Evolutionary conservation across 2,797 vertebrate genomes (phyloP).

Genomic region (Carduelis carduelis): DNA sequence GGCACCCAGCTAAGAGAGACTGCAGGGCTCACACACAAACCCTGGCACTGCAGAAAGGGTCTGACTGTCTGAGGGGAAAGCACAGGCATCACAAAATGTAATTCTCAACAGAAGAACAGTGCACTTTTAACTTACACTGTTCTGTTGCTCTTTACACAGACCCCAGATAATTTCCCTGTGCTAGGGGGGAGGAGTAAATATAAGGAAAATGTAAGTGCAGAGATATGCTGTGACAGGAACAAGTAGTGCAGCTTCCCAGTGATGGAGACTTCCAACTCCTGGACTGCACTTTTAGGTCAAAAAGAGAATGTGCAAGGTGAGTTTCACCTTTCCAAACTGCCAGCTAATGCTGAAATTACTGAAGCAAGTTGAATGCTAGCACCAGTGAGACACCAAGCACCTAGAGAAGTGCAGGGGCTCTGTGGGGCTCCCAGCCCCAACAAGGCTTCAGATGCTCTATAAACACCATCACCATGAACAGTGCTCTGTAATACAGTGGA

Average conservation of each 20-base stretch:
- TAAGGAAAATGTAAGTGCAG: not conserved
- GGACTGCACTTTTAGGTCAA: not conserved
- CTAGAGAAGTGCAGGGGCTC: not conserved
- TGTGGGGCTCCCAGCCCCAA: not conserved
- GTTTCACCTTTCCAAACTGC: not conserved
- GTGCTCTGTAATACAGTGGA: not conserved
- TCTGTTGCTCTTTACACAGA: not conserved
- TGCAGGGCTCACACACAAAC: not conserved
- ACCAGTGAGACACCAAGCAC: not conserved
- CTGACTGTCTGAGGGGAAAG: not conserved
- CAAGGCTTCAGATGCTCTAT: not conserved
- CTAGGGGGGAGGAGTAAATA: not conserved
- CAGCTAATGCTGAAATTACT: not conserved
- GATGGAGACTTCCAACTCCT: not conserved
- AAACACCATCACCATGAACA: not conserved
- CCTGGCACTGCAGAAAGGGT: not conserved
- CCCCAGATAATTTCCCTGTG: not conserved
- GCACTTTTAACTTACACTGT: not conserved
- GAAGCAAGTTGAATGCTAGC: not conserved
- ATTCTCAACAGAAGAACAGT: not conserved
- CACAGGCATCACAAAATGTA: accelerated
- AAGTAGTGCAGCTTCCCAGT: not conserved
- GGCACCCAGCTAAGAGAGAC: not conserved
- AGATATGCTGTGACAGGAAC: not conserved
- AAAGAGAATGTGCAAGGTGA: not conserved